Percentiles rank a stretch among this genome's conserved stretches.
These are phyloP conservation scores for Polyergus mexicanus DNA, from an alignment of 1,140 invertebrate genomes.

Conservation along the genomic window DNA sequence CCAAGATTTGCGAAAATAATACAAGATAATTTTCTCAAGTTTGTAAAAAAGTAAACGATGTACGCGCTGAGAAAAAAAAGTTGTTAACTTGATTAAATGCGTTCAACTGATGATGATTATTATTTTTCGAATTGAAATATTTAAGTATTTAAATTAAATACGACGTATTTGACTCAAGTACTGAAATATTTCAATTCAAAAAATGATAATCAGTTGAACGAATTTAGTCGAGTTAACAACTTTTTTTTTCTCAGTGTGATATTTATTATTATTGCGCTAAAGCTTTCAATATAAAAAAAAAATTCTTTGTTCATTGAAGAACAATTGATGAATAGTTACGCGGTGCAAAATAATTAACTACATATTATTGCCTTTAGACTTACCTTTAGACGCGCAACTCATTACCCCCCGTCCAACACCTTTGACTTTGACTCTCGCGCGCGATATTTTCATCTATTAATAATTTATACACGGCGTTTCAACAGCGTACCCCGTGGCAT, in stretches of 20 bases:
- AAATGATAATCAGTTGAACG: too few relatives aligned
- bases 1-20: neutral
- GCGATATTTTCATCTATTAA: slow-evolving; percentile 51
- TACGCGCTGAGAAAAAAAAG: too few relatives aligned
- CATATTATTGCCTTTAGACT: neutral
- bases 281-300: neutral
- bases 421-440: slow-evolving; percentile 37
- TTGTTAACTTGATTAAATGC: too few relatives aligned
- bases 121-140: too few relatives aligned
- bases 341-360: neutral
- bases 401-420: slow-evolving; percentile 3
- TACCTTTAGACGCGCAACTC: slow-evolving; percentile 1
- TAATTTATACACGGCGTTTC: slow-evolving; percentile 44
- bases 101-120: too few relatives aligned
- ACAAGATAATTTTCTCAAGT: slow-evolving; percentile 14
- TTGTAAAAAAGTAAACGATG: neutral
- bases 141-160: too few relatives aligned
- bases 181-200: too few relatives aligned
- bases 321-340: neutral
- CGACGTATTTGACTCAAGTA: too few relatives aligned
- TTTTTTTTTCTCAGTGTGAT: too few relatives aligned
- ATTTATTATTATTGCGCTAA: neutral
- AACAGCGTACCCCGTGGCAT: neutral
- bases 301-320: neutral
- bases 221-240: too few relatives aligned